phyloP scores from a whole-genome alignment of 1,140 invertebrate species.

The Neodiprion lecontei region DNA sequence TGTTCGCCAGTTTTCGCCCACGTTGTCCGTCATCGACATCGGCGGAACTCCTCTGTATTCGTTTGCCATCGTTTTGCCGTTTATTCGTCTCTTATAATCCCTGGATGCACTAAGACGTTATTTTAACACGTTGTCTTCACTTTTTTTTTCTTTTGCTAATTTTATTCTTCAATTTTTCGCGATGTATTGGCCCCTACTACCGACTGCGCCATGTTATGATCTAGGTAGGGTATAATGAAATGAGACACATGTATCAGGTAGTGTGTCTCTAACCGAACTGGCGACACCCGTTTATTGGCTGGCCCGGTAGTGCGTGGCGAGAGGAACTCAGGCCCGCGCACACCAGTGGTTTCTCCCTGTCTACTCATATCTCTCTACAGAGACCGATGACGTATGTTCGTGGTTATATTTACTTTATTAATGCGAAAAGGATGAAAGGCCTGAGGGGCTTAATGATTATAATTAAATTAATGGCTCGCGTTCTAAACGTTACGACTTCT shows the following conservation, averaged over 20 bases:
- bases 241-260: neutral
- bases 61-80: slow-evolving; percentile 3
- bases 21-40: slow-evolving; percentile 19
- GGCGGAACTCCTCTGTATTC: slow-evolving; percentile 14
- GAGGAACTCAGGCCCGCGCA: too few relatives aligned
- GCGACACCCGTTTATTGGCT: neutral
- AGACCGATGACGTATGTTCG: too few relatives aligned
- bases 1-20: slow-evolving; percentile 22
- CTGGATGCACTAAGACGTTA: neutral
- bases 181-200: neutral
- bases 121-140: neutral
- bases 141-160: neutral
- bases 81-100: neutral
- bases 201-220: slow-evolving; percentile 22
- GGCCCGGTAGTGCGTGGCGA: too few relatives aligned
- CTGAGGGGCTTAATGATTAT: too few relatives aligned
- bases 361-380: too few relatives aligned
- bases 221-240: neutral
- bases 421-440: too few relatives aligned
- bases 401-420: too few relatives aligned
- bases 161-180: slow-evolving; percentile 9
- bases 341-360: neutral
- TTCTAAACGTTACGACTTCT: too few relatives aligned
- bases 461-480: too few relatives aligned
- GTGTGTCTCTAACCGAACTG: slow-evolving; percentile 9